Conservation (phyloP, 2,888 invertebrate species). For the Hymenopus coronatus region DNA sequence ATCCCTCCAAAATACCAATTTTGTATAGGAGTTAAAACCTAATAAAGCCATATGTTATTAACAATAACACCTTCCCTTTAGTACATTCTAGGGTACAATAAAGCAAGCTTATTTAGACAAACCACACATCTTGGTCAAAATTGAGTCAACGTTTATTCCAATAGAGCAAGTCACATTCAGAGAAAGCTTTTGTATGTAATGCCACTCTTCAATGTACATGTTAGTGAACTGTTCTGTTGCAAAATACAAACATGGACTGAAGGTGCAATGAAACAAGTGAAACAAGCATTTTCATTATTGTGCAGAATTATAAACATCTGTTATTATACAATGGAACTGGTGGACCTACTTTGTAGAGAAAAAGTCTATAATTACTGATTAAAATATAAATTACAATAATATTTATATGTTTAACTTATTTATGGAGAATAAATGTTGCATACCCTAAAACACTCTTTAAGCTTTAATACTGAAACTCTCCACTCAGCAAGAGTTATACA, state of each 20-base stretch:
- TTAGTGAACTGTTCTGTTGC: background rate
- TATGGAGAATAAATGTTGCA: background rate
- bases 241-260: background rate
- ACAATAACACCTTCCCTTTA: no score
- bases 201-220: background rate
- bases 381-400: background rate
- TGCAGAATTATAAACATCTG: background rate
- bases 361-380: background rate
- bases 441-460: no score
- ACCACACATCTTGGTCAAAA: no score
- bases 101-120: no score
- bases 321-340: background rate
- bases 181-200: background rate
- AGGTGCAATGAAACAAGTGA: background rate
- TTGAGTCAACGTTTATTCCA: no score
- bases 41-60: no score
- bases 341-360: background rate
- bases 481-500: no score
- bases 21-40: no score
- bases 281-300: background rate
- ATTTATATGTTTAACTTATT: background rate
- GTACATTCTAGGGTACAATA: no score
- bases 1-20: no score
- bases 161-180: background rate
- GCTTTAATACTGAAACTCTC: no score